Conservation (phyloP, 2,888 invertebrate species). For the Allacma fusca region DNA sequence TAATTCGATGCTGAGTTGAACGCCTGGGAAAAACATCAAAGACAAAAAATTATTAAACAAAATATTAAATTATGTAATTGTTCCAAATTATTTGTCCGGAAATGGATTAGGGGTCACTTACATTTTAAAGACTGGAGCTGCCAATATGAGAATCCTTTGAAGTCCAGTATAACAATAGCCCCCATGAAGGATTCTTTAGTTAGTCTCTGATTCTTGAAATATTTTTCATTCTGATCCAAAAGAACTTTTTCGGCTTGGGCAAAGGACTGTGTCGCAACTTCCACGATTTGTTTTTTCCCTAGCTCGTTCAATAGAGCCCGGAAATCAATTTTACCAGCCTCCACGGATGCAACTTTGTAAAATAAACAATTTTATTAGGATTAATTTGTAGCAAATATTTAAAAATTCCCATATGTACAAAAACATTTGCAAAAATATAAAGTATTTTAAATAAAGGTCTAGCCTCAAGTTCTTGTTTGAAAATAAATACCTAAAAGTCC, state of each 20-base stretch:
- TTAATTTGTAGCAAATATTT: no score
- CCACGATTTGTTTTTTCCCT: background rate
- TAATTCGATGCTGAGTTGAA: conserved; percentile 2
- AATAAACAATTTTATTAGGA: background rate
- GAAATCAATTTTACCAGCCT: conserved; percentile 18
- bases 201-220: background rate
- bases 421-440: no score
- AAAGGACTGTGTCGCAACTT: background rate
- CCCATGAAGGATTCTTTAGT: background rate
- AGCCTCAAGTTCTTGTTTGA: no score
- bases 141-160: conserved; percentile 1
- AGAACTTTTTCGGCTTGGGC: background rate
- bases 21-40: background rate
- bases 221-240: background rate
- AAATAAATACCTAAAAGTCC: background rate
- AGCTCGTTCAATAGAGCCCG: background rate
- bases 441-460: no score
- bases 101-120: no score
- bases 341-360: background rate
- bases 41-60: background rate
- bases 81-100: no score
- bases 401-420: no score
- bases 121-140: background rate
- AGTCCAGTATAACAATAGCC: background rate
- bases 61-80: no score